Base-by-base conservation (phyloP, 2,888 invertebrate species). In the Chydorus sphaericus region DNA sequence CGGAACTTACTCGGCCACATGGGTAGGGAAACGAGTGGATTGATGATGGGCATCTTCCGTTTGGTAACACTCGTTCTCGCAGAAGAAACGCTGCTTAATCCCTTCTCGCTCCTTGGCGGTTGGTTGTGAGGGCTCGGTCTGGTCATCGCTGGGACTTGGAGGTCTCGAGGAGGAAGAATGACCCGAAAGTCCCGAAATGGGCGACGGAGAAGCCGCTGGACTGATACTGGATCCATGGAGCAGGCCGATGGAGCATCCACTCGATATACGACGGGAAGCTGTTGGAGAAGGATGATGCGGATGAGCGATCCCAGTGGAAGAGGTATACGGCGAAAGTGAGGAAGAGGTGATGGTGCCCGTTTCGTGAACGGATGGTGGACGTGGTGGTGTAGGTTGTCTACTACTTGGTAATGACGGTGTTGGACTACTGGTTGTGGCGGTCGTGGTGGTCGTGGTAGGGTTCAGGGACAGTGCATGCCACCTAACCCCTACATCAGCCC, bases 201-300 rank as follows among this genome's bases (percentile, higher is more conserved):
- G 14, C 33, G 33, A 33, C 14, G 33, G 14, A 14, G 8, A 8
- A 14, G 33, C 33, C 33, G 33, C 33, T 39, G 60, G 57, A 50
- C 59, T 26, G 8, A 14, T 26, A 7, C 10, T 20, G 16, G 39
- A 7, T n/a, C 8, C 20, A 7, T 16, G 39, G 20, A 23, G 29
- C 28, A n/a, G 20, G 31, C 20, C 55, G 14, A 50, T 39, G 28
- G 89, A 80, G 65, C 89, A 90, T 58, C 91, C 90, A 68, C 89
- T 89, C 61, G 91, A 91, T 67, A 93, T 91, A 62, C 92, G 75
- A 60, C 92, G 77, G 7, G 89, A 87, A 10, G 90, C 88, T 56
- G 88, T 62, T 11, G 68, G 67, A 55, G 65, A 66, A 57, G 55
- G 57, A 33, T 56, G 57, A 54, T 54, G 49, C 31, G 48, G 28